Conservation (phyloP, 1,140 invertebrate species). For the Amphibalanus amphitrite region DNA sequence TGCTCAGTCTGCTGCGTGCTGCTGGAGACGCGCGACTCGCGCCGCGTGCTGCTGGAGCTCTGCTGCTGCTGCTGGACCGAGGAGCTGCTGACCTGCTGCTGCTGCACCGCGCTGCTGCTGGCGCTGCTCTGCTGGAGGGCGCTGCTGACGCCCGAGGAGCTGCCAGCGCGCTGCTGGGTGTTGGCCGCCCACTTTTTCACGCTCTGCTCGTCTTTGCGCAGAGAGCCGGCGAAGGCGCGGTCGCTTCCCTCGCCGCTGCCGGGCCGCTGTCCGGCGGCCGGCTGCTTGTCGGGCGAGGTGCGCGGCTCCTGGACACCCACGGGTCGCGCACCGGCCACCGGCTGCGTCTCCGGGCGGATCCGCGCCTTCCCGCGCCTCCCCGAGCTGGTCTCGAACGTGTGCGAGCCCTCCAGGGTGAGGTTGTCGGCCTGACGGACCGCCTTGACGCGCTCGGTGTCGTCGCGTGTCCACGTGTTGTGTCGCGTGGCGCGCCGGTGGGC, state of each 20-base stretch:
- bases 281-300: background rate
- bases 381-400: background rate
- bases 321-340: background rate
- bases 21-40: background rate
- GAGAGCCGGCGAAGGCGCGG: background rate
- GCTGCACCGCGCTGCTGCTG: background rate
- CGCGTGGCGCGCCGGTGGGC: background rate
- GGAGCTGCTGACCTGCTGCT: background rate
- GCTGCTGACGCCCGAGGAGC: background rate
- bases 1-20: background rate
- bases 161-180: background rate
- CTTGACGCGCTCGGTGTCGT: background rate
- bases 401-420: background rate
- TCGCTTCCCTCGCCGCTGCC: background rate
- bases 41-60: background rate
- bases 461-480: background rate
- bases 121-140: background rate
- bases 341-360: background rate
- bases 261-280: no score
- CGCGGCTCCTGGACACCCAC: background rate
- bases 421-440: background rate
- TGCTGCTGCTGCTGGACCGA: no score
- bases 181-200: background rate
- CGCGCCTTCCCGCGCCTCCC: background rate
- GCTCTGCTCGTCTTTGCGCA: background rate